A percentile compares a stretch with the other conserved stretches of the same genome.
phyloP scores from a whole-genome alignment of 2,888 invertebrate genomes.

The Molorchus minor region DNA sequence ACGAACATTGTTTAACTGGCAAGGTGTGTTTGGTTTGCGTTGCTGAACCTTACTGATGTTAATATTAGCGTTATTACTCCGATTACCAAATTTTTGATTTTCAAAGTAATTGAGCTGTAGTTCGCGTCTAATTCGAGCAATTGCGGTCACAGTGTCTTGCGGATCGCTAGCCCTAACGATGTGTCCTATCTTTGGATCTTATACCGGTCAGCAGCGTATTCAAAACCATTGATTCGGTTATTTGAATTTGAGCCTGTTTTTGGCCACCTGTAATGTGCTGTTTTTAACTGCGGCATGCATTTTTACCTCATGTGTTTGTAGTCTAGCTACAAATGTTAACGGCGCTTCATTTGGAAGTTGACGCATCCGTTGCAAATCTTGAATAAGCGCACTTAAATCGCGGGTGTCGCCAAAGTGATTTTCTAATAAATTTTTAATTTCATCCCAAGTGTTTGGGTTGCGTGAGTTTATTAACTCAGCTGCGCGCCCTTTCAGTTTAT shows the following conservation, averaged over 20 bases:
- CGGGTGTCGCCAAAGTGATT: conserved; percentile 10
- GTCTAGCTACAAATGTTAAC: conserved; percentile 14
- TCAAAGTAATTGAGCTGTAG: neutral
- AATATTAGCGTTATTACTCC: neutral
- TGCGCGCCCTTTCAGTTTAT: conserved; percentile 24
- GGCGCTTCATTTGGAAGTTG: conserved; percentile 21
- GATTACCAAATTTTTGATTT: neutral
- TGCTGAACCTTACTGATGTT: too few relatives aligned
- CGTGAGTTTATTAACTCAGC: conserved; percentile 30
- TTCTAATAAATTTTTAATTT: conserved; percentile 22
- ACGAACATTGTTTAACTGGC: neutral
- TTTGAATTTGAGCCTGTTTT: neutral
- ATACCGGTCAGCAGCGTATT: neutral
- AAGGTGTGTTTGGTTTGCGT: neutral
- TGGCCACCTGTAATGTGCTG: neutral
- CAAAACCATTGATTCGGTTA: neutral
- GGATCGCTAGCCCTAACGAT: neutral
- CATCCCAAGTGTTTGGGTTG: conserved; percentile 18
- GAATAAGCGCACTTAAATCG: neutral
- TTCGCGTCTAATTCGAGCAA: neutral
- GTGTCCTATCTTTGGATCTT: neutral
- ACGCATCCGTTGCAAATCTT: conserved; percentile 1
- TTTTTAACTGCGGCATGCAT: conserved; percentile 17
- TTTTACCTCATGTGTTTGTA: conserved; percentile 23
- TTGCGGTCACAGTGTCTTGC: neutral